Conservation (phyloP, 2,797 vertebrate genomes). For the Poecilia picta region DNA sequence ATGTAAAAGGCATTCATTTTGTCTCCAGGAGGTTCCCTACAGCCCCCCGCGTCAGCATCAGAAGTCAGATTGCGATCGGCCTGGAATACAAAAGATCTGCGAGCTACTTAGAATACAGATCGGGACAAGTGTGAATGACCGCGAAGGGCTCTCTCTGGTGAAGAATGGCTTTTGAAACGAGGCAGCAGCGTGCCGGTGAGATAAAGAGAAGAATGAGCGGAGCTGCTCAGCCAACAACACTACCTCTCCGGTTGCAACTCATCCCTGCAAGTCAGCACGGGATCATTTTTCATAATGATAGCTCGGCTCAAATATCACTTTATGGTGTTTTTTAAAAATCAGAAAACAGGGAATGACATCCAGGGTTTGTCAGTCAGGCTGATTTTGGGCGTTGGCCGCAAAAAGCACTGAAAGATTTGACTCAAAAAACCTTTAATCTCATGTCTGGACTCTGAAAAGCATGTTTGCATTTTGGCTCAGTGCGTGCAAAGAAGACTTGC, state of each 20-base stretch:
- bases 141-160: constrained; percentile 56
- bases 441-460: constrained; percentile 53
- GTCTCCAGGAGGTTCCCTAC: constrained; percentile 39
- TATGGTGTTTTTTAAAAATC: constrained; percentile 38
- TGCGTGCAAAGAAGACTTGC: constrained; percentile 7
- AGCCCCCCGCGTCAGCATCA: constrained; percentile 48
- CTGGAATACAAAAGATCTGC: constrained; percentile 73
- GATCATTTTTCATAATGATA: constrained; percentile 70
- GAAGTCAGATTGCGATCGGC: constrained; percentile 63
- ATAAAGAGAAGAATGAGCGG: constrained; percentile 73
- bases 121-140: constrained; percentile 71
- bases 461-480: constrained; percentile 23
- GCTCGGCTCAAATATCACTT: constrained; percentile 66
- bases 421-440: constrained; percentile 62
- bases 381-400: constrained; percentile 46
- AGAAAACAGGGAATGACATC: constrained; percentile 39
- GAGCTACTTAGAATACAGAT: constrained; percentile 80
- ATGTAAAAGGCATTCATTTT: constrained; percentile 38
- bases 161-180: constrained; percentile 81
- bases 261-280: constrained; percentile 63
- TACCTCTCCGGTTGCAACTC: constrained; percentile 61
- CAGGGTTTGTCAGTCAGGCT: constrained; percentile 35
- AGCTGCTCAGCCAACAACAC: constrained; percentile 58
- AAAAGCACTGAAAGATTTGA: constrained; percentile 47
- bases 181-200: constrained; percentile 73